A percentile compares a stretch with the other conserved stretches of the same genome.
Evolutionary conservation across 2,888 invertebrate genomes (phyloP).

Genomic region (Scrobipalpa atriplicella): DNA sequence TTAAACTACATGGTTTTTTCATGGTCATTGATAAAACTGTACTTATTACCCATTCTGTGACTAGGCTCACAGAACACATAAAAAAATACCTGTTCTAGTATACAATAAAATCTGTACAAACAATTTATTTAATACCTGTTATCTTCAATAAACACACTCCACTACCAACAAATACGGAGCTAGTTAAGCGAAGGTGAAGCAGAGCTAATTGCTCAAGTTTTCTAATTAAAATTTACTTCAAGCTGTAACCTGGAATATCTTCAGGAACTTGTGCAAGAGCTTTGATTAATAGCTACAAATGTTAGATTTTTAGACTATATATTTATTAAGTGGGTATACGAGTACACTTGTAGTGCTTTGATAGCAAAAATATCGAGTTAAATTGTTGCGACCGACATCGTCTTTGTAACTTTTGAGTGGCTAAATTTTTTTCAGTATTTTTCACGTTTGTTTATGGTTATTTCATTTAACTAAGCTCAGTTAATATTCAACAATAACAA

Average conservation of each 20-base stretch:
- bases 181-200: constrained; percentile 44
- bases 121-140: constrained; percentile 17
- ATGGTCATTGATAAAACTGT: too few species aligned
- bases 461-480: too few species aligned
- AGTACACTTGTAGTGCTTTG: too few species aligned
- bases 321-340: too few species aligned
- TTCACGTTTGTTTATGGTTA: too few species aligned
- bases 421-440: too few species aligned
- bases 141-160: neutral
- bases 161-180: constrained; percentile 29
- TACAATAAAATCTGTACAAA: constrained; percentile 12
- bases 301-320: neutral
- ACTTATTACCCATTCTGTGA: too few species aligned
- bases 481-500: too few species aligned
- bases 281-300: constrained; percentile 29
- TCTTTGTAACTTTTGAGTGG: too few species aligned
- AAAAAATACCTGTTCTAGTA: neutral
- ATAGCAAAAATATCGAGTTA: too few species aligned
- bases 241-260: constrained; percentile 33
- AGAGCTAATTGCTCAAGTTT: constrained; percentile 62
- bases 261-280: constrained; percentile 24
- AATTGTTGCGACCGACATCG: too few species aligned
- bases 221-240: constrained; percentile 60
- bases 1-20: too few species aligned
- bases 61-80: neutral